Percentiles rank a stretch among this genome's conserved stretches.
phyloP scores from a whole-genome alignment of 2,113 vertebrate genomes.

The Carlito syrichta region DNA sequence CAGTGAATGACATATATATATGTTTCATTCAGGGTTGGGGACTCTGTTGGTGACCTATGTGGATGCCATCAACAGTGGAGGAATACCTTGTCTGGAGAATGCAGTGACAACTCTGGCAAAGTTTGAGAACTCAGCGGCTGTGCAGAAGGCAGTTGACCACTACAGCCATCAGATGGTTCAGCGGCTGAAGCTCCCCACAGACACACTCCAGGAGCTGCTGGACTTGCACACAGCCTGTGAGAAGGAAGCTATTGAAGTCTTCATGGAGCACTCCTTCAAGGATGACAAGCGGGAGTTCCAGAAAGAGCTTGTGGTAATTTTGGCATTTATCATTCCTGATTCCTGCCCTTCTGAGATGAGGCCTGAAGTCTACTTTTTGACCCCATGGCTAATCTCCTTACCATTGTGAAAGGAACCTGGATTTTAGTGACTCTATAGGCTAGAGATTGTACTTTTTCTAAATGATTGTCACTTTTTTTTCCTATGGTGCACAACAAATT shows the following conservation, averaged over 20 bases:
- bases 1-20: neutral
- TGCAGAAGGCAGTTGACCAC: slow-evolving; percentile 57
- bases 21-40: slow-evolving; percentile 68
- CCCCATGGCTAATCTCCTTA: neutral
- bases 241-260: slow-evolving; percentile 67
- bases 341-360: neutral
- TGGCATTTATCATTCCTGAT: neutral
- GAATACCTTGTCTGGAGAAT: slow-evolving; percentile 78
- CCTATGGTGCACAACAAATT: neutral
- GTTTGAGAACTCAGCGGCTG: slow-evolving; percentile 70
- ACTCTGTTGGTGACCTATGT: slow-evolving; percentile 67
- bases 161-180: slow-evolving; percentile 64
- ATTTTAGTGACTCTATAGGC: too few relatives aligned
- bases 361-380: neutral
- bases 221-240: slow-evolving; percentile 50
- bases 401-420: too few relatives aligned
- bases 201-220: slow-evolving; percentile 61
- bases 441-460: neutral
- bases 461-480: neutral
- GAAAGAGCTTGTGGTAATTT: slow-evolving; percentile 50
- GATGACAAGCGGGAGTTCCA: slow-evolving; percentile 58
- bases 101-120: slow-evolving; percentile 72
- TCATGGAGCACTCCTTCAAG: slow-evolving; percentile 76
- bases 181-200: slow-evolving; percentile 44
- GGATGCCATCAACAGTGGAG: slow-evolving; percentile 70